Evolutionary conservation across 2,113 vertebrate genomes (phyloP).

Genomic region (Burhinus oedicnemus): DNA sequence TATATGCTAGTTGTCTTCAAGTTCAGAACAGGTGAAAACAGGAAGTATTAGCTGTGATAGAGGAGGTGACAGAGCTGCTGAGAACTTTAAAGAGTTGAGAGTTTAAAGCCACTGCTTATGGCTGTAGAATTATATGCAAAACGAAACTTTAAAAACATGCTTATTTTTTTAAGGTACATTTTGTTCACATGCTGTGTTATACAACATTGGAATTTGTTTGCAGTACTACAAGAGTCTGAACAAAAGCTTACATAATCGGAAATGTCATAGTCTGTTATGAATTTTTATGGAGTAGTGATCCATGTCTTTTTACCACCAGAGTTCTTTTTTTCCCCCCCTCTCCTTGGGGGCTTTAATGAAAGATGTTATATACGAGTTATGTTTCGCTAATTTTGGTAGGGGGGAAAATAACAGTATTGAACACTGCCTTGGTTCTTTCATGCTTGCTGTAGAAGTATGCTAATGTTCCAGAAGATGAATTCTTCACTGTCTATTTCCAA

Average conservation of each 20-base stretch:
- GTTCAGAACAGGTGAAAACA: not conserved
- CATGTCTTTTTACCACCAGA: not conserved
- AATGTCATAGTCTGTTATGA: not conserved
- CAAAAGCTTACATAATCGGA: constrained; percentile 18
- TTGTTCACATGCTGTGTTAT: not conserved
- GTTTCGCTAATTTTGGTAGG: not conserved
- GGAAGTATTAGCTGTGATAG: not conserved
- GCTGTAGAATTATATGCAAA: not conserved
- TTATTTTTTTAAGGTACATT: not conserved
- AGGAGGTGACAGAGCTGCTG: not conserved
- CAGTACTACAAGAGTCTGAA: not conserved
- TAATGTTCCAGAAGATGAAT: not conserved
- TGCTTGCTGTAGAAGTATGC: not conserved
- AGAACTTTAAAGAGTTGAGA: not conserved
- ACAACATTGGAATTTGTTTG: not conserved
- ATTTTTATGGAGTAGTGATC: not conserved
- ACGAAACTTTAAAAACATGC: not conserved
- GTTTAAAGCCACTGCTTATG: not conserved
- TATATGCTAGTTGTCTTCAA: not conserved
- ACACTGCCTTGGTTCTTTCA: not conserved
- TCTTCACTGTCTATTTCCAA: not conserved
- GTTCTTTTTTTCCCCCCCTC: not conserved
- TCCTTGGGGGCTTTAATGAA: not conserved
- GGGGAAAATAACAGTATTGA: not conserved
- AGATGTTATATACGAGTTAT: not conserved